Percentiles rank a stretch among this genome's conserved stretches.
phyloP scores from a whole-genome alignment of 2,113 vertebrate species.

The Caretta caretta region DNA sequence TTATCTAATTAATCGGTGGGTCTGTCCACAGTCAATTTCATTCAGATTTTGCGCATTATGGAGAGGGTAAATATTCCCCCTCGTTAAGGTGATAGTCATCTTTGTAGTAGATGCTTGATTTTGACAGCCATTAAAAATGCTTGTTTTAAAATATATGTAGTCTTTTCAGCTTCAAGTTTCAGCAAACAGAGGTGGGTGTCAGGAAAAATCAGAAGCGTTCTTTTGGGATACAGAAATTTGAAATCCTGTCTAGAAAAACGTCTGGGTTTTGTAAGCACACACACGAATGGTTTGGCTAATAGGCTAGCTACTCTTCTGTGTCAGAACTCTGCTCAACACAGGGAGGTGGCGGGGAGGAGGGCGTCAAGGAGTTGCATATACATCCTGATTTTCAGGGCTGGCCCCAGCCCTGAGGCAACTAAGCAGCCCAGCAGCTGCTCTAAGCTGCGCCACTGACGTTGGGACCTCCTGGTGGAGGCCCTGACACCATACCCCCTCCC shows the following conservation, averaged over 20 bases:
- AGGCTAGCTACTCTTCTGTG: not conserved
- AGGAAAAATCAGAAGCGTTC: not conserved
- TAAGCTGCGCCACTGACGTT: not conserved
- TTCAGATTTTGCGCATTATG: conserved; percentile 11
- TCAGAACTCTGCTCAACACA: not conserved
- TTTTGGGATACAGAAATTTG: not conserved
- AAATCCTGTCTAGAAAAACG: not conserved
- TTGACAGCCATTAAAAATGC: not conserved
- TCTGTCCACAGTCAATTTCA: not conserved
- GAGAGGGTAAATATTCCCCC: not conserved
- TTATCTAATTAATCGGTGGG: not conserved
- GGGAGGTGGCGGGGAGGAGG: not conserved
- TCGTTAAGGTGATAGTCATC: not conserved
- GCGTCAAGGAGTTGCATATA: not conserved
- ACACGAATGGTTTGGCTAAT: not conserved
- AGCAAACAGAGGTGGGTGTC: not conserved
- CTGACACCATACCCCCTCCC: not conserved
- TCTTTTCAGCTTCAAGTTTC: conserved; percentile 38
- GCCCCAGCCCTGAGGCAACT: not conserved
- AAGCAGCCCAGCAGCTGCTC: not conserved
- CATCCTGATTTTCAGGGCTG: not conserved
- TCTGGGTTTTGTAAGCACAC: not conserved
- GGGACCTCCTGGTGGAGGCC: too few relatives aligned
- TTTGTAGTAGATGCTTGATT: not conserved
- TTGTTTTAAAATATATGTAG: not conserved